Conservation (phyloP, 2,888 invertebrate genomes). For the Lypha dubia region DNA sequence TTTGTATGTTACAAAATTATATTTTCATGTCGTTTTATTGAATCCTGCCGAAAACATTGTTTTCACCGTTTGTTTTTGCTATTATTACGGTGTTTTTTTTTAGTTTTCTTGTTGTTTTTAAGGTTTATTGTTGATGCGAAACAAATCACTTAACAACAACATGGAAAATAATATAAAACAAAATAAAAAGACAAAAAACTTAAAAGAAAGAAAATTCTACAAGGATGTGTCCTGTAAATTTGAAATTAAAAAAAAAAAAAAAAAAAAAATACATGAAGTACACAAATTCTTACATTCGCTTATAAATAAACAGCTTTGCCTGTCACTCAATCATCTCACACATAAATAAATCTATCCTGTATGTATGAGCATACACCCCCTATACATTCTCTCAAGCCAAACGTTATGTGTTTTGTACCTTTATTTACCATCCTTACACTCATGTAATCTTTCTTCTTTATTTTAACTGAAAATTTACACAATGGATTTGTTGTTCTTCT, state of each 20-base stretch:
- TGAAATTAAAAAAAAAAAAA: constrained; percentile 21
- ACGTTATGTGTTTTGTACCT: not conserved
- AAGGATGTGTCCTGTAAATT: constrained; percentile 42
- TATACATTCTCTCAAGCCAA: not conserved
- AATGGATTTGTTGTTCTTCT: constrained; percentile 12
- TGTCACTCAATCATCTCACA: constrained; percentile 60
- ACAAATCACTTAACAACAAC: constrained; percentile 70
- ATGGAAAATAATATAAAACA: constrained; percentile 60
- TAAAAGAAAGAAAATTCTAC: constrained; percentile 26
- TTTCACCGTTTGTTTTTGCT: constrained; percentile 19
- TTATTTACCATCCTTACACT: not conserved
- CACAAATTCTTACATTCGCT: not conserved
- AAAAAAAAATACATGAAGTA: constrained; percentile 1
- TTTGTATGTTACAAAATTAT: constrained; percentile 69
- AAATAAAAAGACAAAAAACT: constrained; percentile 3
- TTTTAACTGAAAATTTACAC: constrained; percentile 26
- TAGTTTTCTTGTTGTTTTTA: constrained; percentile 17
- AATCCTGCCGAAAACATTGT: constrained; percentile 52
- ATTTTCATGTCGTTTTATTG: constrained; percentile 68
- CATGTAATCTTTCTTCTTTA: not conserved
- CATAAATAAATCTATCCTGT: not conserved
- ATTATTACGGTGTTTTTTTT: not conserved
- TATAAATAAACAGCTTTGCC: constrained; percentile 44
- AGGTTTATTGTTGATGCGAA: constrained; percentile 63
- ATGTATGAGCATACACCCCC: not conserved